Evolutionary conservation across 2,797 vertebrate genomes (phyloP), one percentile per base, ranked within the genome.

Genomic region (Ataeniobius toweri): DNA sequence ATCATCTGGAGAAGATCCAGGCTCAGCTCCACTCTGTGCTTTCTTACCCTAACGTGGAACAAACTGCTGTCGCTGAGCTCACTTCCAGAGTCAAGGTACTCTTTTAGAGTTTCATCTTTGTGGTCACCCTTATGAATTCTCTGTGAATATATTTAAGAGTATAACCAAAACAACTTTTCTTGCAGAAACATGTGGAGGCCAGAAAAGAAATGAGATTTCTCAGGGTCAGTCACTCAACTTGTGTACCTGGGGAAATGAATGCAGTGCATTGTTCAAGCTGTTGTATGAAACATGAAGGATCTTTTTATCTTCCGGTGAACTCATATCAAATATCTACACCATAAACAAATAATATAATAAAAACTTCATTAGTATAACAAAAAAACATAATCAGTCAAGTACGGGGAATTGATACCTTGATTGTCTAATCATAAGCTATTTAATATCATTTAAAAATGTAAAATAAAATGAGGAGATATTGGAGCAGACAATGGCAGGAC

Each of bases 171-270:
- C 20, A 10, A 68, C 28, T 71, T 75, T 82, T 10, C 46, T 80
- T 80, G 3, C 84, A 99, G 98, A 96, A 96, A 0, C 80, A 96
- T 6, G 85, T 98, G 50, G 93, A 90, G 36, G 95, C 94, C 3
- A 97, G 95, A 88, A 97, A 97, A 93, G 96, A 85, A 96, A 96
- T 81, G 92, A 92, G 5, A 95, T 94, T 71, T 96, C 95, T 88
- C 97, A 97, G 97, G 97, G 97, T 98, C 51, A 79, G 83, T 68
- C 1, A 0, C 68, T 76, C 1, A 36, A 36, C 36, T 36, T 36
- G 6, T 79, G 48, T 39, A 44, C 18, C 18, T 65, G 59, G 53
- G 53, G 3, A n/a, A 39, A 65, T 22, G 8, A 65, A 36, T 20
- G 1, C 39, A 9, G 22, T 67, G 36, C 4, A 41, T 67, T 41